These are phyloP conservation scores for Sminthurides bifidus DNA, from an alignment of 1,140 invertebrate genomes.

Conservation along the genomic window DNA sequence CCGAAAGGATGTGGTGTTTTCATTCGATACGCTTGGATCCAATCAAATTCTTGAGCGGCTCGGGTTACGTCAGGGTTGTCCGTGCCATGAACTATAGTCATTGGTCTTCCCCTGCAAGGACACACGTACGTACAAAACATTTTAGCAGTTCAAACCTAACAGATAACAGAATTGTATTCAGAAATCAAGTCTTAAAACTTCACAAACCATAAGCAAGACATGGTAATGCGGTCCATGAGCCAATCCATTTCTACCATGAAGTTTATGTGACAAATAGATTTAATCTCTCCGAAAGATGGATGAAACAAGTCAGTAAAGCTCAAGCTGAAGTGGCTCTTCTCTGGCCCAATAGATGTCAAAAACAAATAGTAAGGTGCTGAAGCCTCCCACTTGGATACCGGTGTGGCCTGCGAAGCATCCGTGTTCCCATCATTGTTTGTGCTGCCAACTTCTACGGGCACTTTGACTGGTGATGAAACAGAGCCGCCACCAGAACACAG, in stretches of 20 bases:
- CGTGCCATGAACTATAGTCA: constrained; percentile 68
- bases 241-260: constrained; percentile 84
- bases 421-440: neutral
- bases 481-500: neutral
- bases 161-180: too few species aligned
- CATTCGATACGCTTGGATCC: constrained; percentile 54
- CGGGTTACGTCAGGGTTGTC: constrained; percentile 48
- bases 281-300: constrained; percentile 56
- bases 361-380: neutral
- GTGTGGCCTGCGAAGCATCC: too few species aligned
- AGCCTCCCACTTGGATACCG: constrained; percentile 1
- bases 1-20: constrained; percentile 67
- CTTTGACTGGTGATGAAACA: neutral
- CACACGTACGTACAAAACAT: neutral
- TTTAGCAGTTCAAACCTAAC: too few species aligned
- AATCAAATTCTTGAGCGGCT: constrained; percentile 44
- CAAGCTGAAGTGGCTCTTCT: constrained; percentile 1
- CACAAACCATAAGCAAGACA: constrained; percentile 51
- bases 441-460: neutral
- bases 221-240: constrained; percentile 65
- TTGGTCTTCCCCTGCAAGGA: constrained; percentile 48
- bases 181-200: neutral
- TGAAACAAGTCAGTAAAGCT: constrained; percentile 55
- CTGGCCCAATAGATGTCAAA: constrained; percentile 7
- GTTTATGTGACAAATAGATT: constrained; percentile 69